Evolutionary conservation across 1,140 invertebrate genomes (phyloP).

Genomic region (Hycleus phaleratus): DNA sequence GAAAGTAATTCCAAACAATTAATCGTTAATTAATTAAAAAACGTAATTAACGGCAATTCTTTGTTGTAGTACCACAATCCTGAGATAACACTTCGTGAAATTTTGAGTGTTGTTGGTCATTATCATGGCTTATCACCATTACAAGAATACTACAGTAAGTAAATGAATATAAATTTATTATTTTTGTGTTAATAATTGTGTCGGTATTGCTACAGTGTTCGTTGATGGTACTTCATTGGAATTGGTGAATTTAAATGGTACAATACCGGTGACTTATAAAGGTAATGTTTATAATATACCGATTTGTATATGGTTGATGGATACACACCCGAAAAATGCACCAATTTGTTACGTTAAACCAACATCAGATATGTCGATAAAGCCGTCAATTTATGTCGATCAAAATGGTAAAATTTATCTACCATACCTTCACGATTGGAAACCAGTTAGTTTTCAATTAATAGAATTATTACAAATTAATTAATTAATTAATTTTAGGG

Average conservation of each 20-base stretch:
- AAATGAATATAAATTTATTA: constrained; percentile 14
- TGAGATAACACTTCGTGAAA: constrained; percentile 66
- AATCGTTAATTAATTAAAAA: neutral
- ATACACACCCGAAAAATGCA: constrained; percentile 93
- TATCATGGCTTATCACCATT: constrained; percentile 65
- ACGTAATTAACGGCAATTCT: neutral
- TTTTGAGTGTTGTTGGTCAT: constrained; percentile 57
- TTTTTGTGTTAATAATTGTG: constrained; percentile 38
- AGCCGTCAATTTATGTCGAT: constrained; percentile 90
- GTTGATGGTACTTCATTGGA: constrained; percentile 81
- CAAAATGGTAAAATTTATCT: constrained; percentile 93
- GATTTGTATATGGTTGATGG: constrained; percentile 90
- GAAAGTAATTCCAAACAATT: constrained; percentile 1
- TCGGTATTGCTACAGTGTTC: constrained; percentile 58
- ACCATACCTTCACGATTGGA: constrained; percentile 95
- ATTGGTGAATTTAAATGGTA: constrained; percentile 79
- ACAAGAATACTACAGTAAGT: constrained; percentile 58
- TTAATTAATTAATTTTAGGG: constrained; percentile 45
- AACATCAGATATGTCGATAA: constrained; percentile 91
- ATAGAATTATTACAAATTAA: neutral
- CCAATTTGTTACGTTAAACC: constrained; percentile 98
- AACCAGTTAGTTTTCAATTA: constrained; percentile 47
- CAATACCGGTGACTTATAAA: constrained; percentile 88
- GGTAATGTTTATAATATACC: constrained; percentile 93
- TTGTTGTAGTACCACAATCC: constrained; percentile 60